Base-by-base conservation (phyloP, 1,140 invertebrate genomes). In the Neodiprion pinetum region DNA sequence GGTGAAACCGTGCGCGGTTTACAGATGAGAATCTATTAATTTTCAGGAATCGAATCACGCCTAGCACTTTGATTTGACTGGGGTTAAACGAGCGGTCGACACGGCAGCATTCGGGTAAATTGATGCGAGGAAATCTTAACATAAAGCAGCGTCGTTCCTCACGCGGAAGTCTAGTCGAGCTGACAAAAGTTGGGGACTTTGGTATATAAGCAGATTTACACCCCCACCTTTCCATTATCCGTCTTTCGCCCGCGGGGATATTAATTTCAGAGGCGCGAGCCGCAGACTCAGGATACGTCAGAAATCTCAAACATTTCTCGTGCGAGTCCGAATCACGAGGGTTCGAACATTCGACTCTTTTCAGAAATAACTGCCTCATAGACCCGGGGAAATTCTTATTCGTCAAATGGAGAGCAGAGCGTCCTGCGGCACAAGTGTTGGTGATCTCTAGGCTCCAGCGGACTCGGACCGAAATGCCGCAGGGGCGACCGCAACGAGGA, bases 61-160 rank as follows among this genome's bases (percentile, higher is more conserved):
- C 53, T 61, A 61, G 53, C n/a, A 61, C 53, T 61, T 61, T 61
- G 11, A 61, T 61, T 17, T 11, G 53, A 61, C 53, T 61, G 3
- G 53, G 28, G 28, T 40, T 40, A 40, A 40, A 40, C 28, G 28
- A 40, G 28, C 28, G 28, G 28, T 40, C 1, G 28, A 40, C n/a
- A 9, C n/a, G 11, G 53, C 53, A 61, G 53, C 9, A 14, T 3
- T 12, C 11, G 5, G 28, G 28, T 61, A 17, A 61, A 61, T 61
- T 61, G 53, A 61, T 61, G 53, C n/a, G 5, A 0, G 53, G 53
- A 14, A 61, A 61, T 61, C n/a, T 17, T 4, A 61, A 61, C 53
- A 61, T 61, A 61, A 61, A 61, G 53, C 53, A 61, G 53, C 53
- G 53, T 61, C 53, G 53, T 61, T 17, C 53, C n/a, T 61, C 53